Base-by-base conservation (phyloP, 1,140 invertebrate species). In the Gryon sp. region DNA sequence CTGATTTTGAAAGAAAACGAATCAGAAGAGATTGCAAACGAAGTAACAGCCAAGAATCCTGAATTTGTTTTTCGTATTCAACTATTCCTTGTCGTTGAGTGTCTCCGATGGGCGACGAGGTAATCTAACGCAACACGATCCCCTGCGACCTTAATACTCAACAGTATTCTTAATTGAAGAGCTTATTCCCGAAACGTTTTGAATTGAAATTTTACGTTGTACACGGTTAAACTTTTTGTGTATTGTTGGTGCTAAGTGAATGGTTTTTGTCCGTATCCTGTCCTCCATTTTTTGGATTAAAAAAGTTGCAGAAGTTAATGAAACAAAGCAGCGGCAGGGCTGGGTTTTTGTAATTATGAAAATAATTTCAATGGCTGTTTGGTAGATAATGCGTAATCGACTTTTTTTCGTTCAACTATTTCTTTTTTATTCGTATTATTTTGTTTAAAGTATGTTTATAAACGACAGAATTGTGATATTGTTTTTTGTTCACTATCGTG, bases 131-230 rank as follows among this genome's bases (percentile, higher is more conserved):
- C 72, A 68, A 60, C 57, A 48, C 57, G 34, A 57, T 76, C 73
- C 73, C 46, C 9, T 43, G 63, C 72, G 72, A 75, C 72, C 53
- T 62, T 75, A 62, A 68, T 62, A 40, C 72, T 66, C 63, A 30
- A 63, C 62, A 62, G 63, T 63, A 75, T 75, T 62, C 62, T 75
- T 75, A 75, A 75, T 75, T 75, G 72, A 75, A 75, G 72, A 68
- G 55, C 72, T 75, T 75, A 68, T 62, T 62, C 46, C 48, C 41
- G 57, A 62, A 68, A 68, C 72, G 63, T 75, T 68, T 68, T 62
- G 45, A 52, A 66, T 65, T 66, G 53, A 66, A 75, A 75, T 69
- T 76, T 69, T 30, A 12, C 43, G 26, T 40, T 48, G 48, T 24
- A 24, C 52, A 40, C 20, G 24, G 28, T 26, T 5, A 59, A 69